Percentiles rank a stretch among this genome's conserved stretches.
These are phyloP conservation scores for Ichneumoninae sp. DNA, from an alignment of 2,888 invertebrate genomes.

Conservation along the genomic window DNA sequence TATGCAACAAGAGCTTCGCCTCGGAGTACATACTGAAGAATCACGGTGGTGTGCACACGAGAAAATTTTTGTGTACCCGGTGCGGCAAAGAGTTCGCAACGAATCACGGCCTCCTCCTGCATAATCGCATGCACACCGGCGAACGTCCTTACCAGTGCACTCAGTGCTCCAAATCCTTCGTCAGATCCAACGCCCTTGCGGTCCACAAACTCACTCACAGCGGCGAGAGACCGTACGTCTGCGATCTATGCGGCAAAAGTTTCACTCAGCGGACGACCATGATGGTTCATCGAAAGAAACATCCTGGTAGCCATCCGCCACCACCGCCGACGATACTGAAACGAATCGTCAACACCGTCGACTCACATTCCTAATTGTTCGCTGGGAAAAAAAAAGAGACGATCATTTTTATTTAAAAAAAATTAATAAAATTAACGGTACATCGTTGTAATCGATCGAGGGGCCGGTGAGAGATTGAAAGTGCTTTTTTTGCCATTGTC, in stretches of 20 bases:
- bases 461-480: not conserved
- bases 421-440: not conserved
- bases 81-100: constrained; percentile 66
- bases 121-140: constrained; percentile 54
- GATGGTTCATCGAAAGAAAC: constrained; percentile 67
- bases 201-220: constrained; percentile 75
- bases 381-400: not conserved
- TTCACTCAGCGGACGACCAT: constrained; percentile 73
- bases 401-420: not conserved
- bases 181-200: constrained; percentile 71
- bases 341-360: constrained; percentile 32
- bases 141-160: constrained; percentile 81
- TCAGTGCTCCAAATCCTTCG: constrained; percentile 74
- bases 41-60: constrained; percentile 67
- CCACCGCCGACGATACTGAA: constrained; percentile 56
- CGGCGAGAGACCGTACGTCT: constrained; percentile 80
- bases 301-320: constrained; percentile 66
- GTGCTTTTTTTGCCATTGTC: constrained; percentile 3
- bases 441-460: not conserved
- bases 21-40: constrained; percentile 61
- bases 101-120: constrained; percentile 66
- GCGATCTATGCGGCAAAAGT: constrained; percentile 80
- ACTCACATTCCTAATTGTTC: not conserved
- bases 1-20: constrained; percentile 62
- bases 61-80: constrained; percentile 69